Base-by-base conservation (phyloP, 2,888 invertebrate genomes). In the Cheilosia pagana region DNA sequence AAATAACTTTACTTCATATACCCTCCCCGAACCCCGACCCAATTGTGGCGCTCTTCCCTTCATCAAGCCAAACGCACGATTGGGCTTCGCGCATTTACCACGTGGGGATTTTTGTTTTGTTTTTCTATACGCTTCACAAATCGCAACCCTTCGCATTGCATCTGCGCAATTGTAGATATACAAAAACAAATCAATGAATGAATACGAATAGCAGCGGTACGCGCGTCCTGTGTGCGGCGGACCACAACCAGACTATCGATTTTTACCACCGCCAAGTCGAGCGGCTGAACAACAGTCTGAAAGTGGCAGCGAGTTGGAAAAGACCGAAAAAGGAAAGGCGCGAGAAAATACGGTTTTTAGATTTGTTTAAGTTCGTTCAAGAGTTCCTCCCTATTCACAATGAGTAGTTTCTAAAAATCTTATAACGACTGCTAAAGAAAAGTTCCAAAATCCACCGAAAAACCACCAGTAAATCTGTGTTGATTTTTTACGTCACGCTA, bases 171-270 rank as follows among this genome's bases (percentile, higher is more conserved):
- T 35, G 62, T n/a, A 21, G 6, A 39, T 12, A 62, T 59, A 21
- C 48, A 14, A 41, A n/a, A 41, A 14, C 48, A n/a, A 41, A 50
- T 77, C 31, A 55, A 71, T 77, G 70, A 77, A 82, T 77, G 77
- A 77, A 67, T 31, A 82, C 72, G 77, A 77, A 67, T 31, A 14
- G 12, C 48, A 21, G 16, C 8, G n/a, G 16, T 28, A 53, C 53
- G 52, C 60, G 60, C 60, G 60, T 72, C 77, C 72, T 77, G 65
- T 72, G 19, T 70, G 70, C 43, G 39, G 50, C 48, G 28, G 10
- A 35, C 53, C 39, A 70, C 48, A 55, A 48, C 31, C 60, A 62
- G 55, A 55, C 67, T 78, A 83, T 83, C 28, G 83, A 83, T 83
- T 83, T 83, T 78, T 78, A 59, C 72, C 53, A 72, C 53, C 53